Conservation (phyloP, 2,888 invertebrate species). For the Ectropis crepuscularia region DNA sequence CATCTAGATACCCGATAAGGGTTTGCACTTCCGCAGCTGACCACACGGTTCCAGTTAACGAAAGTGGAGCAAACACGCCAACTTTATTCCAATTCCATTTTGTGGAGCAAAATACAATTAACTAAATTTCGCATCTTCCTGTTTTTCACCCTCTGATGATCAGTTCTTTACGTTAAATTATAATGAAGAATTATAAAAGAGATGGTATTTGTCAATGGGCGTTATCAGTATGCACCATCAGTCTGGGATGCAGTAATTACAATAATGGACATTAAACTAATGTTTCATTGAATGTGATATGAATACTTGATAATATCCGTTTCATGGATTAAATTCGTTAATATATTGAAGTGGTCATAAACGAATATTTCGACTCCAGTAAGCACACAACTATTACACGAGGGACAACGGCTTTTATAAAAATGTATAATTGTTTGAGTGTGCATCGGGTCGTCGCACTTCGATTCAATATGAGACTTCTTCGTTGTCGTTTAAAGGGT, state of each 20-base stretch:
- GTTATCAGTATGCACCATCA: conserved; percentile 14
- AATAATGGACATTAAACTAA: conserved; percentile 24
- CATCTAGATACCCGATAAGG: conserved; percentile 65
- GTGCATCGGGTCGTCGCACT: conserved; percentile 67
- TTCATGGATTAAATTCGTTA: conserved; percentile 36
- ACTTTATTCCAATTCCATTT: conserved; percentile 30
- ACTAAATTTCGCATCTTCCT: conserved; percentile 6
- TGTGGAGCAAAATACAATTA: conserved; percentile 23
- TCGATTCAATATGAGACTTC: conserved; percentile 76
- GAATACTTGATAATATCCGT: conserved; percentile 24
- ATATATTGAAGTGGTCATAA: conserved; percentile 41
- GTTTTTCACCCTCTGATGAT: neutral
- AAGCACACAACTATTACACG: conserved; percentile 42
- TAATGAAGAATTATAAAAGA: conserved; percentile 4
- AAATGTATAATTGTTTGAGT: conserved; percentile 67
- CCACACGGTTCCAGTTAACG: conserved; percentile 52
- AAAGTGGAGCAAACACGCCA: conserved; percentile 50
- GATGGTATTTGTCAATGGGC: conserved; percentile 7
- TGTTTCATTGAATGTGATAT: conserved; percentile 23
- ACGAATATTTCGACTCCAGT: conserved; percentile 34
- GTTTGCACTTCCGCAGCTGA: conserved; percentile 68
- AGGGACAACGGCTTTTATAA: conserved; percentile 65
- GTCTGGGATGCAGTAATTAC: conserved; percentile 9
- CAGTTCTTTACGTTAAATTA: conserved; percentile 1
- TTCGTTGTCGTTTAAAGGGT: conserved; percentile 71